These are phyloP conservation scores for Drosophila littoralis DNA, from an alignment of 1,140 invertebrate genomes.

Conservation along the genomic window DNA sequence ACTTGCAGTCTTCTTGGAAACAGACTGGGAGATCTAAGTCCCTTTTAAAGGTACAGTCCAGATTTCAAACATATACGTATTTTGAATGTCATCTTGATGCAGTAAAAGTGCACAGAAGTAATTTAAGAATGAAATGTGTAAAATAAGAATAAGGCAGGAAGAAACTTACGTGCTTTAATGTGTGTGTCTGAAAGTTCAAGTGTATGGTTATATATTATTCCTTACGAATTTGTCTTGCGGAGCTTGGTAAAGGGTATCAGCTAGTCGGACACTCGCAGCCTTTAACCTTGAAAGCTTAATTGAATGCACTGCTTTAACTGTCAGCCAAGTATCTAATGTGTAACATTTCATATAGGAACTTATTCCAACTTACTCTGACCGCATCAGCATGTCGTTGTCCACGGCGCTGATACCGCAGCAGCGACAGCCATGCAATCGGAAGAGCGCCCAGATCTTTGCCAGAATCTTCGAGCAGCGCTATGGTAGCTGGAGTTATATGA, in stretches of 20 bases:
- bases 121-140: no score
- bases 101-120: no score
- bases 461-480: conserved; percentile 32
- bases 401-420: conserved; percentile 41
- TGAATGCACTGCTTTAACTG: conserved; percentile 1
- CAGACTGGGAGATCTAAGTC: no score
- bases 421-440: conserved; percentile 29
- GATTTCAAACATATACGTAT: no score
- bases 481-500: conserved; percentile 37
- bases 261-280: background rate
- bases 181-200: no score
- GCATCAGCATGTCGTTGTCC: conserved; percentile 39
- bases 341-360: conserved; percentile 5
- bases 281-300: background rate
- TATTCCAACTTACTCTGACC: background rate
- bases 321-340: conserved; percentile 1
- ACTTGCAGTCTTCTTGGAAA: no score
- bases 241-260: background rate
- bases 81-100: no score
- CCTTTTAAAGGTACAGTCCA: no score
- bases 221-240: no score
- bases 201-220: no score
- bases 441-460: conserved; percentile 24
- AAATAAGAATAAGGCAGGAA: no score
- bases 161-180: no score